Base-by-base conservation (phyloP, 2,113 vertebrate species). In the Scytalopus superciliaris region DNA sequence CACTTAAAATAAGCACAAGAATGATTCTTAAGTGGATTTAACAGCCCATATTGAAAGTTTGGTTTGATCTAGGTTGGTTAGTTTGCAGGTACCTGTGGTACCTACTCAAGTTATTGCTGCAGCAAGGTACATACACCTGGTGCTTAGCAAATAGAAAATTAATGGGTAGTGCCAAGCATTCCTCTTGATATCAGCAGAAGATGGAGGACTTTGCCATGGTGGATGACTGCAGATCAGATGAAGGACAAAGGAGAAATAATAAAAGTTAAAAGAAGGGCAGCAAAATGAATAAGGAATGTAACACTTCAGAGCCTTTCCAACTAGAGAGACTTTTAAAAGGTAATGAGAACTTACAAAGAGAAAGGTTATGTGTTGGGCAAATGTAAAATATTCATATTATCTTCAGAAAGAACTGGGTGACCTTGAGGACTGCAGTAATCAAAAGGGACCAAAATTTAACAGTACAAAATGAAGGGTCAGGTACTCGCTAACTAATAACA, bases 311-410 rank as follows among this genome's bases (percentile, higher is more conserved):
- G 45, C 7, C 33, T 87, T 88, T 91, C 42, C 35, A 63, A 45
- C 45, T 77, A 77, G 27, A 73, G 33, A 85, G 75, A 86, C 19
- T 91, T 95, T 77, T 64, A 72, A 95, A 94, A 84, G 73, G 60
- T 91, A 92, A 96, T 86, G 56, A 90, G 69, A 90, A 77, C 59
- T 94, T 90, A 79, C 64, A 87, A 84, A 90, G 76, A 67, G 72
- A 95, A 90, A 94, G 83, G 80, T 89, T 95, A 92, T 87, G 31
- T 77, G 59, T 84, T 89, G 94, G 86, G 63, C 89, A 94, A 91
- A 90, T 78, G 76, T 89, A 74, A 92, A 89, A 89, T 95, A 93
- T 90, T 95, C 94, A 96, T 94, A 59, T n/a, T 9, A 44, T 72
- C 86, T 93, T 72, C 76, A 84, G 72, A 84, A 93, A 84, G 73